Evolutionary conservation across 2,113 vertebrate species (phyloP).

Genomic region (Clarias magur): DNA sequence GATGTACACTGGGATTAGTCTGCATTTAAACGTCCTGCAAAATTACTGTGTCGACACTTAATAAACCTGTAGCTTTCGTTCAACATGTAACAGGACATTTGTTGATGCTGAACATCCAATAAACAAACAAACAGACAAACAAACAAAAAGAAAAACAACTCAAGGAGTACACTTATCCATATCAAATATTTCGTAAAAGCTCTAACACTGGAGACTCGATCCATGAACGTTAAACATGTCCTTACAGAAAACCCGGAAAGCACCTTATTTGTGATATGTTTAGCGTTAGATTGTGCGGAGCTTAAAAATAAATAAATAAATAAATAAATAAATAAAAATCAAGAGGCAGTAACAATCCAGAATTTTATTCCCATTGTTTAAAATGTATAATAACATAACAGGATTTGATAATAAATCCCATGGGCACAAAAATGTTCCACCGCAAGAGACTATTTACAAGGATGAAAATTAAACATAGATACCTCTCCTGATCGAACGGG

Average conservation of each 20-base stretch:
- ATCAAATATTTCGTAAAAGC: not conserved
- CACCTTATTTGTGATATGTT: not conserved
- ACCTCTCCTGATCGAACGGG: slow-evolving; percentile 63
- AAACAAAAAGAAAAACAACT: not conserved
- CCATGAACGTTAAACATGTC: not conserved
- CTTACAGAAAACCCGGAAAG: not conserved
- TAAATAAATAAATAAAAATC: no score
- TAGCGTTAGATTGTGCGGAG: not conserved
- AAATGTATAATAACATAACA: slow-evolving; percentile 80
- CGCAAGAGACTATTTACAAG: slow-evolving; percentile 78
- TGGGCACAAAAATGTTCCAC: slow-evolving; percentile 80
- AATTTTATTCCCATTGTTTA: slow-evolving; percentile 75
- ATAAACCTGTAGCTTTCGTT: not conserved
- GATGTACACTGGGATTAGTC: no score
- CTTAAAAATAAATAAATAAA: no score
- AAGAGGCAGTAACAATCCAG: slow-evolving; percentile 46
- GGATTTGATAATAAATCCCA: slow-evolving; percentile 84
- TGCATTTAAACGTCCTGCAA: no score
- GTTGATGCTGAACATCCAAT: not conserved
- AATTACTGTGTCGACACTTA: not conserved
- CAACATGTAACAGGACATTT: not conserved
- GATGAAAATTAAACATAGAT: slow-evolving; percentile 60
- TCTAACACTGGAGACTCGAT: not conserved
- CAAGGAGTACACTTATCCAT: not conserved
- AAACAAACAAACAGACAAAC: not conserved